Percentiles rank a stretch among this genome's conserved stretches.
phyloP scores from a whole-genome alignment of 1,140 invertebrate species.

The Ceratina calcarata region DNA sequence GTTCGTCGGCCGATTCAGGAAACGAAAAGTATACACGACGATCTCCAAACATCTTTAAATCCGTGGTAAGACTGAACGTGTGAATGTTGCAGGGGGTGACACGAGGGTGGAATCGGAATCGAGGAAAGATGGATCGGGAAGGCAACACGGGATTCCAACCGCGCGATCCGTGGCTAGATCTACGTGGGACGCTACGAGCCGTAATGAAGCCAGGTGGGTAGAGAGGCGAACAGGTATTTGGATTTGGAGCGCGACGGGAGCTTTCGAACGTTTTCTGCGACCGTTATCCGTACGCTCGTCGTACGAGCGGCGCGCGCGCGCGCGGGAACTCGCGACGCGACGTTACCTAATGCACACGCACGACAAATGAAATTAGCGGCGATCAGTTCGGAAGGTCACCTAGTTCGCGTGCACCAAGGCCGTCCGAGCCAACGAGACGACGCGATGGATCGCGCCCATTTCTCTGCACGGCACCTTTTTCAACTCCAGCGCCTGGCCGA shows the following conservation, averaged over 20 bases:
- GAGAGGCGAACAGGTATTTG: conserved; percentile 64
- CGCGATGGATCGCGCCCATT: not conserved
- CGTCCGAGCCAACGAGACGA: conserved; percentile 6
- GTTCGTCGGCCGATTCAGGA: no score
- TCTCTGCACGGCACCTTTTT: not conserved
- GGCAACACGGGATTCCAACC: conserved; percentile 21
- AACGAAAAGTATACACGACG: no score
- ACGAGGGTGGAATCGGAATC: conserved; percentile 31
- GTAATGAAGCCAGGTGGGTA: conserved; percentile 64
- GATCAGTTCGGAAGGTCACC: conserved; percentile 65
- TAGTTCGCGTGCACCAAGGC: conserved; percentile 56
- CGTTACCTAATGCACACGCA: conserved; percentile 39
- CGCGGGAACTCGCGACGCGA: conserved; percentile 26
- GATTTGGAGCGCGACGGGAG: conserved; percentile 64
- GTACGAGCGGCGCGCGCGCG: not conserved
- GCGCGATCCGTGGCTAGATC: conserved; percentile 52
- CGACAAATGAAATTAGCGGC: conserved; percentile 61
- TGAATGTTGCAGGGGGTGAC: not conserved
- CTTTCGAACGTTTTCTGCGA: conserved; percentile 4
- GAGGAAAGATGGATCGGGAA: conserved; percentile 55
- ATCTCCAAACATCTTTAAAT: no score
- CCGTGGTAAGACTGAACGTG: no score
- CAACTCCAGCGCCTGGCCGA: not conserved
- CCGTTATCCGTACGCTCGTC: not conserved
- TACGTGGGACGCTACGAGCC: conserved; percentile 60